phyloP scores from a whole-genome alignment of 2,113 vertebrate genomes.

The Brachionichthys hirsutus region DNA sequence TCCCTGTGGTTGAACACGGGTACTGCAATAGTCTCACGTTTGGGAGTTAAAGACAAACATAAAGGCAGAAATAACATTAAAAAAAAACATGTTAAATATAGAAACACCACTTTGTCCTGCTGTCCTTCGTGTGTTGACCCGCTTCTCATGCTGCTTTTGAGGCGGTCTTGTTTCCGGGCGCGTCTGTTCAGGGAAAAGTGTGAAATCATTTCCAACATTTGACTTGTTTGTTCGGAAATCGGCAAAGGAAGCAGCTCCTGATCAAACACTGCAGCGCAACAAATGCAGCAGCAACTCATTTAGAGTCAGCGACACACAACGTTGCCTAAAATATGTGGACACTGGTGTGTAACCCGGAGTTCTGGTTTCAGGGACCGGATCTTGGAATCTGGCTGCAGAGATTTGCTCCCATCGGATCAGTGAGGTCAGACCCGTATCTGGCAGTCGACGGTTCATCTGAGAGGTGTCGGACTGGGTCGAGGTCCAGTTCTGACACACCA shows the following conservation, averaged over 20 bases:
- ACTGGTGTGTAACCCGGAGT: background rate
- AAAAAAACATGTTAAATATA: background rate
- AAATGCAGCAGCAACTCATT: background rate
- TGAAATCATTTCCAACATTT: slow-evolving; percentile 22
- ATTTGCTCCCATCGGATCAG: background rate
- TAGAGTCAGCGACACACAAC: background rate
- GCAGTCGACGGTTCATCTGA: too few species aligned
- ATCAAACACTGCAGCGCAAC: slow-evolving; percentile 23
- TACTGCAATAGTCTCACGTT: background rate
- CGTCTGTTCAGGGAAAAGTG: slow-evolving; percentile 2
- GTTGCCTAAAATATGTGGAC: slow-evolving; percentile 7
- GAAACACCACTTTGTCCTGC: slow-evolving; percentile 5
- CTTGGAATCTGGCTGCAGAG: background rate
- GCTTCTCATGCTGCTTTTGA: background rate
- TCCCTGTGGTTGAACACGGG: slow-evolving; percentile 52
- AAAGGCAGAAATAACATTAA: background rate
- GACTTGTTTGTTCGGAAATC: background rate
- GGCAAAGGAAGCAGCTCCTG: background rate
- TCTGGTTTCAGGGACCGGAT: background rate
- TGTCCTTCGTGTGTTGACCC: slow-evolving; percentile 5
- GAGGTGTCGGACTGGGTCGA: too few species aligned
- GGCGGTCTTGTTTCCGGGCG: background rate
- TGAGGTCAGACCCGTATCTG: background rate
- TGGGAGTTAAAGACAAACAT: background rate
- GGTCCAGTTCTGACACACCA: too few species aligned